phyloP scores from a whole-genome alignment of 2,888 invertebrate genomes.

The Sclerodermus sp. region DNA sequence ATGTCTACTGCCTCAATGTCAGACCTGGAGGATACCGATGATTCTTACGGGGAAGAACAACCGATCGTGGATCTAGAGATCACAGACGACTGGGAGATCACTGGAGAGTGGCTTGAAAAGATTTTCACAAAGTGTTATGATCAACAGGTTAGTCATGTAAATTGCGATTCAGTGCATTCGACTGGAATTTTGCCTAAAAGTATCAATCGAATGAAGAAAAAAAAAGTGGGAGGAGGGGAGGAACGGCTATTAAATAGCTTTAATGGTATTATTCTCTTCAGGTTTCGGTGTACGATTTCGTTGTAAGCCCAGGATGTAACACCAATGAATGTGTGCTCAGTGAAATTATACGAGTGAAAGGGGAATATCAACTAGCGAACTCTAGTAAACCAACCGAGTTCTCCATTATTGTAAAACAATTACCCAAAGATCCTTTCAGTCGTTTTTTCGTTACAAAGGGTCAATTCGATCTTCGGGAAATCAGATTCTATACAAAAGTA shows the following conservation, averaged over 20 bases:
- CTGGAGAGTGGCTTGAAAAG: constrained; percentile 63
- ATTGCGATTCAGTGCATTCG: no score
- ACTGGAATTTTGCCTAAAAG: no score
- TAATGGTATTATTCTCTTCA: no score
- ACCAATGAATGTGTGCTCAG: constrained; percentile 75
- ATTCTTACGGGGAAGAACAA: constrained; percentile 51
- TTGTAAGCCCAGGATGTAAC: constrained; percentile 64
- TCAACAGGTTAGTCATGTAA: constrained; percentile 27
- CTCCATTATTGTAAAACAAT: constrained; percentile 72
- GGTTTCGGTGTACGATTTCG: constrained; percentile 59
- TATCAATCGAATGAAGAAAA: no score
- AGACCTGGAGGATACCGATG: constrained; percentile 61
- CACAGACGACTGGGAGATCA: constrained; percentile 61
- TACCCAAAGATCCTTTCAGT: constrained; percentile 79
- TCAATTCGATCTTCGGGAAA: constrained; percentile 80
- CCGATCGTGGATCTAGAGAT: constrained; percentile 41
- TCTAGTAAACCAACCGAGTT: constrained; percentile 41
- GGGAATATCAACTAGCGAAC: constrained; percentile 61
- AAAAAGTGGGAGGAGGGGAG: no score
- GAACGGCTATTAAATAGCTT: no score
- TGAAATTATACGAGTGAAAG: constrained; percentile 75
- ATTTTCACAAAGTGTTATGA: constrained; percentile 60
- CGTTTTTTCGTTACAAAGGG: constrained; percentile 80
- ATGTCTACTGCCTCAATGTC: constrained; percentile 51
- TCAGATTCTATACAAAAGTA: constrained; percentile 80